Evolutionary conservation across 2,888 invertebrate genomes (phyloP).

Genomic region (Pollenia labialis): DNA sequence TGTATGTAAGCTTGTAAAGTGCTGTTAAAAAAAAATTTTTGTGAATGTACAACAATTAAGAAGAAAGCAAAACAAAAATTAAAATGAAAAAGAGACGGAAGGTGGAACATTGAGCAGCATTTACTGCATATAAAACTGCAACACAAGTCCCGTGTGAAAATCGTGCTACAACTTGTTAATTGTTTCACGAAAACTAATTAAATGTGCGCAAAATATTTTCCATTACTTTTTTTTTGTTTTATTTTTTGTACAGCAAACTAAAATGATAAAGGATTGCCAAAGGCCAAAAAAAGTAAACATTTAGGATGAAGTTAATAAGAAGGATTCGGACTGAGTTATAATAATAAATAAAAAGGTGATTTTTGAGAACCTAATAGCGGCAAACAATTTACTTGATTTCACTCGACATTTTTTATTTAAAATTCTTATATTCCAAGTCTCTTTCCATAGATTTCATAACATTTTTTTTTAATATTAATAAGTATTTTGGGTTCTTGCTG

Average conservation of each 20-base stretch:
- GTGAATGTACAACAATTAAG: slow-evolving; percentile 4
- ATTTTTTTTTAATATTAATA: too few relatives aligned
- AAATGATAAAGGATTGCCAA: slow-evolving; percentile 41
- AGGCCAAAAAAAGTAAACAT: too few relatives aligned
- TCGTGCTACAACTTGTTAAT: slow-evolving; percentile 70
- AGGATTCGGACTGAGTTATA: too few relatives aligned
- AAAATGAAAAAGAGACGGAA: not conserved
- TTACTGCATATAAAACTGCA: slow-evolving; percentile 52
- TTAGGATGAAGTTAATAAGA: too few relatives aligned
- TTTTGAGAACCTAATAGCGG: too few relatives aligned
- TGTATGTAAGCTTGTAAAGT: slow-evolving; percentile 11
- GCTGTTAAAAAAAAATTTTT: slow-evolving; percentile 22
- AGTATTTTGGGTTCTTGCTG: too few relatives aligned
- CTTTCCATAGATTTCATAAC: too few relatives aligned
- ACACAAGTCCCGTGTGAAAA: slow-evolving; percentile 58
- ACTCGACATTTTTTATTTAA: too few relatives aligned
- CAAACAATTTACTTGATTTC: too few relatives aligned
- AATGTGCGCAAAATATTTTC: slow-evolving; percentile 62
- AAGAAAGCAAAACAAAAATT: not conserved
- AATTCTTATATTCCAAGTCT: too few relatives aligned
- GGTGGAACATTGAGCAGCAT: not conserved
- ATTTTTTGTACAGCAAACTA: slow-evolving; percentile 8
- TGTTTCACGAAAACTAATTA: slow-evolving; percentile 72
- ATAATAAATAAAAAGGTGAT: too few relatives aligned
- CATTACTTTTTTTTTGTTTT: slow-evolving; percentile 13